A percentile compares a stretch with the other conserved stretches of the same genome.
phyloP scores from a whole-genome alignment of 1,140 invertebrate species.

The Ctenoplectra terminalis region DNA sequence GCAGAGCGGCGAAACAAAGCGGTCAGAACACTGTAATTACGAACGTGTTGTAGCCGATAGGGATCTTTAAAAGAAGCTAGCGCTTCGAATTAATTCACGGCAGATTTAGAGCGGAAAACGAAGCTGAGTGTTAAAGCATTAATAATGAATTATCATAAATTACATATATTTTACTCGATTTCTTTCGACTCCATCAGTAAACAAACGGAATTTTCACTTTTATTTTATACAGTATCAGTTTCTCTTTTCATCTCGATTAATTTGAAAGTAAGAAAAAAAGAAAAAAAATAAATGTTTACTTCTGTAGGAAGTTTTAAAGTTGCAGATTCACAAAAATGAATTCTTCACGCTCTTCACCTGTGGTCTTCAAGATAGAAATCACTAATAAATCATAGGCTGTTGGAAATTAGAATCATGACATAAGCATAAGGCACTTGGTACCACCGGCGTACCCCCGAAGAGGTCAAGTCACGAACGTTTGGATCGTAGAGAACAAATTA shows the following conservation, averaged over 20 bases:
- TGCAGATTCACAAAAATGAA: too few species aligned
- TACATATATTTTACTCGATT: constrained; percentile 2
- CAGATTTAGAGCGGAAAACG: constrained; percentile 36
- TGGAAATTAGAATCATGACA: neutral
- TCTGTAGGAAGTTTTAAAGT: too few species aligned
- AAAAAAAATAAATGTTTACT: too few species aligned
- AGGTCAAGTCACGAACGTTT: too few species aligned
- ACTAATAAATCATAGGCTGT: too few species aligned
- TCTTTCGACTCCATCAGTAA: neutral
- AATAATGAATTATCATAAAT: constrained; percentile 6
- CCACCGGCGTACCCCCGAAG: too few species aligned
- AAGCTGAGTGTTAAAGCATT: neutral
- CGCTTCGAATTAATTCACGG: neutral
- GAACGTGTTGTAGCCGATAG: neutral
- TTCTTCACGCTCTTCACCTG: too few species aligned
- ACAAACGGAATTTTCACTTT: too few species aligned
- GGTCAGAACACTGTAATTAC: neutral
- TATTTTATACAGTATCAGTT: too few species aligned
- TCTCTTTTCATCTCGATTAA: too few species aligned
- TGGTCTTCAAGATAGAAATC: neutral
- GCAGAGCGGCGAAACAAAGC: neutral
- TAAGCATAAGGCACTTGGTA: too few species aligned
- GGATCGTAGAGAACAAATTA: neutral
- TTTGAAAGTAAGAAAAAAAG: too few species aligned
- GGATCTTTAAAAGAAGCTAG: neutral